phyloP scores from a whole-genome alignment of 2,113 vertebrate species.

The Perccottus glenii region DNA sequence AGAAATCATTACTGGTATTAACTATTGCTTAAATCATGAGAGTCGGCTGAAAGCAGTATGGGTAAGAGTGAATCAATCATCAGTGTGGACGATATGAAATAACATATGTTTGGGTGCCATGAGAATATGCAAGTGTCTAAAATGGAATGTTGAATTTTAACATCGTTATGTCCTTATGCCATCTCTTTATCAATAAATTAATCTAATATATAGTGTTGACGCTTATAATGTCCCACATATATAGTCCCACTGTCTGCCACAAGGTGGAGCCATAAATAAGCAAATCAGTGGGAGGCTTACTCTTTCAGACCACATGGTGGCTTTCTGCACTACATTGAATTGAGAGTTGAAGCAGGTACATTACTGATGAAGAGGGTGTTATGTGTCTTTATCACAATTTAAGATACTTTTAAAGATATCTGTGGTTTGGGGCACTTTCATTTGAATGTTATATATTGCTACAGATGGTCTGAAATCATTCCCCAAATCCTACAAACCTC shows the following conservation, averaged over 20 bases:
- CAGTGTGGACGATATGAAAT: no score
- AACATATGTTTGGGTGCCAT: no score
- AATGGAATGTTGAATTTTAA: no score
- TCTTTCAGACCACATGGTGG: constrained; percentile 43
- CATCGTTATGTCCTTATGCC: no score
- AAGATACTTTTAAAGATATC: constrained; percentile 4
- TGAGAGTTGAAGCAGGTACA: constrained; percentile 43
- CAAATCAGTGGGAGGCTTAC: constrained; percentile 34
- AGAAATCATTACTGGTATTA: no score
- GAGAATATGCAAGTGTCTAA: no score
- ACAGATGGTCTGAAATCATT: constrained; percentile 29
- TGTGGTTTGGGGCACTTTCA: constrained; percentile 6
- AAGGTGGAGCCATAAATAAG: constrained; percentile 74
- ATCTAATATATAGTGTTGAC: no score
- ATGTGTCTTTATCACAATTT: constrained; percentile 6
- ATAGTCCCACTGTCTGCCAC: constrained; percentile 43
- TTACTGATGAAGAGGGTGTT: constrained; percentile 18
- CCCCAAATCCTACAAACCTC: constrained; percentile 35
- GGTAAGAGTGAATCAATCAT: no score
- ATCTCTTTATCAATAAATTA: no score
- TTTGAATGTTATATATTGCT: constrained; percentile 22
- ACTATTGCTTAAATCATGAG: no score
- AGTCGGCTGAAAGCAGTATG: no score
- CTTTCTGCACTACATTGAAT: constrained; percentile 25
- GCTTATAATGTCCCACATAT: background rate